phyloP scores from a whole-genome alignment of 2,113 vertebrate genomes.

The Haemorhous mexicanus region DNA sequence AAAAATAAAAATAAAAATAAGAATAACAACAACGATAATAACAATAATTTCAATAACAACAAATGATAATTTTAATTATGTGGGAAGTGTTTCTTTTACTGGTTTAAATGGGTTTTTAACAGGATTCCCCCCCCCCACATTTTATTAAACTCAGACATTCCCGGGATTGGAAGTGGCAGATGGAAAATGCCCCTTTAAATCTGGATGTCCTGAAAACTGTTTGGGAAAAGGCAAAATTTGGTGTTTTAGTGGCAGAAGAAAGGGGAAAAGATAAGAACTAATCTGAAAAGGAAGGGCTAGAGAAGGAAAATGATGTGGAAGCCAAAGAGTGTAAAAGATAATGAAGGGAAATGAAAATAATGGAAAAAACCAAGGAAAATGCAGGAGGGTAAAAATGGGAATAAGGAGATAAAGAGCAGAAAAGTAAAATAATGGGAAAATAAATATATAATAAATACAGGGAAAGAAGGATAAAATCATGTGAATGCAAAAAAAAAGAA shows the following conservation, averaged over 20 bases:
- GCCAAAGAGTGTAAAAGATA: not conserved
- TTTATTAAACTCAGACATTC: not conserved
- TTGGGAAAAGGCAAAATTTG: not conserved
- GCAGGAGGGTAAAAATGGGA: not conserved
- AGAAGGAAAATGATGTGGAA: not conserved
- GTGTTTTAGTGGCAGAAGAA: not conserved
- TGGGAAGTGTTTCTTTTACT: not conserved
- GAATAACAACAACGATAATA: no score
- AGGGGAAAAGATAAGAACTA: not conserved
- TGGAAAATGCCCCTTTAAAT: not conserved
- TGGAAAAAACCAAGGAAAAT: not conserved
- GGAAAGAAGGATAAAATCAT: not conserved
- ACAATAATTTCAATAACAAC: rapidly evolving
- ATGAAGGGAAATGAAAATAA: not conserved
- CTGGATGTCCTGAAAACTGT: not conserved
- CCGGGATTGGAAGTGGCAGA: not conserved
- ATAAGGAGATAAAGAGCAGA: not conserved
- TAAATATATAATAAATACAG: not conserved
- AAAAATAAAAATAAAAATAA: no score
- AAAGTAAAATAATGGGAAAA: not conserved
- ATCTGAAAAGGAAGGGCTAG: not conserved
- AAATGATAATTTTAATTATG: no score
- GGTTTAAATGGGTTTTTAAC: not conserved
- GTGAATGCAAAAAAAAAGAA: not conserved
- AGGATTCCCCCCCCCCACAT: not conserved